Evolutionary conservation across 2,888 invertebrate genomes (phyloP).

Genomic region (Bombylius discolor): DNA sequence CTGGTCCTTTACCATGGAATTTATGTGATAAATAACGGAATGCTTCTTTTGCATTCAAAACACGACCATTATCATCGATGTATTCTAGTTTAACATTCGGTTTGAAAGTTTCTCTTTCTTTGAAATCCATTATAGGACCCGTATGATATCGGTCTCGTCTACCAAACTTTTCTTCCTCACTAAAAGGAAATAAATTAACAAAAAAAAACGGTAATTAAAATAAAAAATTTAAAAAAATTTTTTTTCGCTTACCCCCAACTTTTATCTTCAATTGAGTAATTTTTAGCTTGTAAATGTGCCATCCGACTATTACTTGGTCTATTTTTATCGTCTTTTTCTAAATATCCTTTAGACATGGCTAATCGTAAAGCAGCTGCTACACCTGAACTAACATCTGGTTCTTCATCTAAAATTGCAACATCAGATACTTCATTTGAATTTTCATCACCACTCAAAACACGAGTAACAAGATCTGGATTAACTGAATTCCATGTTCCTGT

Average conservation of each 20-base stretch:
- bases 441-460: conserved; percentile 39
- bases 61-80: conserved; percentile 89
- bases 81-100: conserved; percentile 94
- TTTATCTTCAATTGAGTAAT: conserved; percentile 70
- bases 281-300: conserved; percentile 63
- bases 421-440: conserved; percentile 33
- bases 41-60: conserved; percentile 89
- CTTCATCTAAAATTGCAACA: conserved; percentile 59
- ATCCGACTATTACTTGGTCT: conserved; percentile 57
- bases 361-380: conserved; percentile 81
- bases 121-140: conserved; percentile 83
- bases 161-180: conserved; percentile 71
- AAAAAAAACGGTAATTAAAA: conserved; percentile 1
- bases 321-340: conserved; percentile 68
- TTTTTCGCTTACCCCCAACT: conserved; percentile 43
- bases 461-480: conserved; percentile 41
- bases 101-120: conserved; percentile 78
- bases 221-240: neutral
- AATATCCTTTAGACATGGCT: conserved; percentile 87
- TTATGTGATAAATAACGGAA: conserved; percentile 93
- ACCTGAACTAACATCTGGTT: conserved; percentile 84
- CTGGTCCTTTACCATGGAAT: conserved; percentile 98
- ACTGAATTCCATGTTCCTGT: conserved; percentile 77
- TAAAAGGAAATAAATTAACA: conserved; percentile 24
- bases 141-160: conserved; percentile 57